Evolutionary conservation across 1,140 invertebrate genomes (phyloP).

Genomic region (Drosophila teissieri): DNA sequence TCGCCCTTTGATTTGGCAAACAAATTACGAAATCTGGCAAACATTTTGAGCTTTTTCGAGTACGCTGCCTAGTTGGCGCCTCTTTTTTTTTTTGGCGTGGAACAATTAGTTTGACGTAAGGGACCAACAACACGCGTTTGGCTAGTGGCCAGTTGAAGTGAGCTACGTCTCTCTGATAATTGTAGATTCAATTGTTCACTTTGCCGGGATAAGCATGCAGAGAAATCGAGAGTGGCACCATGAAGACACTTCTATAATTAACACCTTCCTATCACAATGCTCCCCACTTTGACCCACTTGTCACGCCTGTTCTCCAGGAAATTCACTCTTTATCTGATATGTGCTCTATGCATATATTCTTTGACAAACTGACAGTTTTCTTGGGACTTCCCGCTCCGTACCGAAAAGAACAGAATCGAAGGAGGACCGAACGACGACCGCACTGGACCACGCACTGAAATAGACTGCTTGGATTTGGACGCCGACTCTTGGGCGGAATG

Average conservation of each 20-base stretch:
- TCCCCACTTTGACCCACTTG: conserved; percentile 64
- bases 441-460: conserved; percentile 83
- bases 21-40: conserved; percentile 80
- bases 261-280: conserved; percentile 24
- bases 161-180: conserved; percentile 48
- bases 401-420: conserved; percentile 1
- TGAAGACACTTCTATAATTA: conserved; percentile 55
- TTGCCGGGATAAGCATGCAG: conserved; percentile 31
- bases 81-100: conserved; percentile 1
- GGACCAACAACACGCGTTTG: conserved; percentile 66
- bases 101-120: conserved; percentile 69
- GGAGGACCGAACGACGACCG: conserved; percentile 49
- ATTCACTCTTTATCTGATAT: conserved; percentile 30
- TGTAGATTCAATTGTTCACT: conserved; percentile 63
- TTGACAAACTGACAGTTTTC: conserved; percentile 75
- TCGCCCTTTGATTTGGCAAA: conserved; percentile 74
- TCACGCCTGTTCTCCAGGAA: conserved; percentile 41
- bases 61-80: conserved; percentile 16
- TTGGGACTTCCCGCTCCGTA: conserved; percentile 13
- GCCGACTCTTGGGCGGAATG: conserved; percentile 27
- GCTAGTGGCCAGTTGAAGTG: conserved; percentile 58
- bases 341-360: conserved; percentile 30
- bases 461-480: conserved; percentile 67
- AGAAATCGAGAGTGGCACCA: neutral
- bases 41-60: conserved; percentile 52